Evolutionary conservation across 2,113 vertebrate species (phyloP).

Genomic region (Reinhardtius hippoglossoides): DNA sequence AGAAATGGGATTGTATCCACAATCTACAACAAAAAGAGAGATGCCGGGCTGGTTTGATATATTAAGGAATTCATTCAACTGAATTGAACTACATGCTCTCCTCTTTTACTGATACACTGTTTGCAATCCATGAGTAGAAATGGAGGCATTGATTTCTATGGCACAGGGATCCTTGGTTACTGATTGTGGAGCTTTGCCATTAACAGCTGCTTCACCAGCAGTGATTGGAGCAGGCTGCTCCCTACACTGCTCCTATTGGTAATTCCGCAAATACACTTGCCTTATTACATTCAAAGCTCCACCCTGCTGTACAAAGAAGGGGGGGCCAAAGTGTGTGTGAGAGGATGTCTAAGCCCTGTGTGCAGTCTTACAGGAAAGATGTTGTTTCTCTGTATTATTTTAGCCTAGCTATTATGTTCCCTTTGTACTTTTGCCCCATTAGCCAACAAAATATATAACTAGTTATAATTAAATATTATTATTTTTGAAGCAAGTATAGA

Average conservation of each 20-base stretch:
- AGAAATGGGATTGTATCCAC: not conserved
- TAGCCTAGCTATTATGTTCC: not conserved
- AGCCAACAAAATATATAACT: no score
- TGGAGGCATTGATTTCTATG: constrained; percentile 32
- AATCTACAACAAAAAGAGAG: not conserved
- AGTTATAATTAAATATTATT: no score
- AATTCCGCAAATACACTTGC: constrained; percentile 51
- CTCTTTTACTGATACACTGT: not conserved
- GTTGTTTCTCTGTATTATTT: not conserved
- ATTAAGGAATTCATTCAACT: not conserved
- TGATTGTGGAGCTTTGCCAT: constrained; percentile 56
- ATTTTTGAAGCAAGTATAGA: no score
- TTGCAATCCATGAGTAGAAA: constrained; percentile 19
- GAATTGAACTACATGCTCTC: not conserved
- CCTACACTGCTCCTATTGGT: constrained; percentile 68
- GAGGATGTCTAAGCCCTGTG: not conserved
- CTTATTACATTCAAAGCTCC: constrained; percentile 71
- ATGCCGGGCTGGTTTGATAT: not conserved
- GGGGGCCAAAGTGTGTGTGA: fast-evolving
- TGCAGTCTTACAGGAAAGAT: constrained; percentile 40
- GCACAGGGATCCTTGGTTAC: constrained; percentile 68
- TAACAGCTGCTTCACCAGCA: constrained; percentile 34
- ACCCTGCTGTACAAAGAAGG: constrained; percentile 22
- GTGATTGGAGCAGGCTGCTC: constrained; percentile 70
- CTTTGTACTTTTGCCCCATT: not conserved